These are phyloP conservation scores for Cyphomyrus plagiostoma DNA, from an alignment of 2,113 vertebrate genomes.

Conservation along the genomic window DNA sequence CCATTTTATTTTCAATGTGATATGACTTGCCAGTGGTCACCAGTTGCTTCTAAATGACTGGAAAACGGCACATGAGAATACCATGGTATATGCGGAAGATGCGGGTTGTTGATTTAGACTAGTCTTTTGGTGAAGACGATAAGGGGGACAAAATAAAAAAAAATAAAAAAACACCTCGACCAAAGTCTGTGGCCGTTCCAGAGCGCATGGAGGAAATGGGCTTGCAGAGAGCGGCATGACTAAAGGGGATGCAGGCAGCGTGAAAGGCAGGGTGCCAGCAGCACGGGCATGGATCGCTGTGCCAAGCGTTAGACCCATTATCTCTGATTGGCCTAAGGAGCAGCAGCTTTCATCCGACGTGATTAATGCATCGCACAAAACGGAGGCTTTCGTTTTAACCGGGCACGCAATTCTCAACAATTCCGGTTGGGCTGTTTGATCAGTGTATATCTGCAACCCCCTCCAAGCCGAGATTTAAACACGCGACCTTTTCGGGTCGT, in stretches of 20 bases:
- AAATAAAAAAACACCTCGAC: neutral
- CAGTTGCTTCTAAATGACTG: neutral
- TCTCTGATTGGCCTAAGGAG: neutral
- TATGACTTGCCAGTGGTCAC: neutral
- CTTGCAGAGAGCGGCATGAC: neutral
- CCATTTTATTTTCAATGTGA: neutral
- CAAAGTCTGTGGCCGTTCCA: neutral
- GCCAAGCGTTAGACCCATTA: neutral
- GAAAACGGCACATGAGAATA: neutral
- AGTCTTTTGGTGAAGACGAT: neutral
- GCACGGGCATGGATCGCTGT: neutral
- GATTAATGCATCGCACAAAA: neutral
- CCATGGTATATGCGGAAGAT: neutral
- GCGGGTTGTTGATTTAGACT: neutral
- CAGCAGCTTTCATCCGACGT: neutral
- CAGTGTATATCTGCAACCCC: neutral
- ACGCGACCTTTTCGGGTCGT: neutral
- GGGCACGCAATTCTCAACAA: neutral
- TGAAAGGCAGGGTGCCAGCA: neutral
- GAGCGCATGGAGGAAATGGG: neutral
- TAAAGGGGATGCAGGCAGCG: neutral
- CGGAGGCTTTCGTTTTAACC: neutral
- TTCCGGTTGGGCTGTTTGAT: neutral
- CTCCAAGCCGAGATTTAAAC: neutral
- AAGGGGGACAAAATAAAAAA: neutral